These are phyloP conservation scores for Heterodera filipjevi DNA, from an alignment of 2,888 invertebrate species.

Conservation along the genomic window DNA sequence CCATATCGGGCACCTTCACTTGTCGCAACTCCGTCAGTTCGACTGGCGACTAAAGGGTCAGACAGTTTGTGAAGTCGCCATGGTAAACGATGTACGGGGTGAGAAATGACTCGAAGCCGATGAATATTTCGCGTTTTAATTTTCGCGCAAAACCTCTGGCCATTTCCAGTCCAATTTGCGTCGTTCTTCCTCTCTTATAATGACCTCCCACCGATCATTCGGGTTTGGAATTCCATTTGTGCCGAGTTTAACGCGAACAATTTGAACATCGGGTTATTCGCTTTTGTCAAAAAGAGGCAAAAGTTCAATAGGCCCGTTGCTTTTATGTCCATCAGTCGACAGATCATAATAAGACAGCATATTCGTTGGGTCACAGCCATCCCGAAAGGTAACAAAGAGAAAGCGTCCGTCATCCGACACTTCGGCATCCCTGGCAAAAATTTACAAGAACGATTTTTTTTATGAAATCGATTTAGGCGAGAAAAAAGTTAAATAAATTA, in stretches of 20 bases:
- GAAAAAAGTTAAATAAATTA: neutral
- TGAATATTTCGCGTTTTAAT: slow-evolving; percentile 74
- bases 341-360: slow-evolving; percentile 73
- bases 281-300: slow-evolving; percentile 83
- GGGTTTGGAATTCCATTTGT: slow-evolving; percentile 16
- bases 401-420: slow-evolving; percentile 90
- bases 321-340: slow-evolving; percentile 65
- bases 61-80: slow-evolving; percentile 76
- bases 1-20: slow-evolving; percentile 81
- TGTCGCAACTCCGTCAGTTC: slow-evolving; percentile 70
- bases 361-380: slow-evolving; percentile 77
- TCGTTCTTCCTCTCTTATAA: slow-evolving; percentile 81
- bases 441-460: too few relatives aligned
- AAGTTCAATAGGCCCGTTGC: slow-evolving; percentile 73
- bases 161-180: slow-evolving; percentile 88
- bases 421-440: slow-evolving; percentile 77
- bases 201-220: slow-evolving; percentile 75
- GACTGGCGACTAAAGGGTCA: slow-evolving; percentile 15
- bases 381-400: slow-evolving; percentile 78
- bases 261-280: slow-evolving; percentile 89
- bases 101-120: slow-evolving; percentile 89
- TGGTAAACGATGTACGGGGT: slow-evolving; percentile 85
- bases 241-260: slow-evolving; percentile 76
- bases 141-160: slow-evolving; percentile 84
- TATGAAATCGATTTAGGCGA: too few relatives aligned